Evolutionary conservation across 2,797 vertebrate genomes (phyloP).

Genomic region (Hybognathus amarus): DNA sequence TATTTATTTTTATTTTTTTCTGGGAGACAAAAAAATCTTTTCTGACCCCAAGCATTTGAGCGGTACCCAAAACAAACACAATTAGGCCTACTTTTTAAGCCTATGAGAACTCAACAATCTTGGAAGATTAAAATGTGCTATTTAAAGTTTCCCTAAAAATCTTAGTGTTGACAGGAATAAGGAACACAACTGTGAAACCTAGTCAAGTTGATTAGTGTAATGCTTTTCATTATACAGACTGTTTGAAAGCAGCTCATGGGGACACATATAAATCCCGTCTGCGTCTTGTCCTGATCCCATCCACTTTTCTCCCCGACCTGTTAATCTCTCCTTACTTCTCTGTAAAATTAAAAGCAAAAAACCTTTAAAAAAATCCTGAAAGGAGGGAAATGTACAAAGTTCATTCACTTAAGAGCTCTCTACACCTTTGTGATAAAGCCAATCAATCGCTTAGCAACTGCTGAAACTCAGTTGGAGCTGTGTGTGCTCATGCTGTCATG

Average conservation of each 20-base stretch:
- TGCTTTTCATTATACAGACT: background rate
- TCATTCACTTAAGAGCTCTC: conserved; percentile 5
- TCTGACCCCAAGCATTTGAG: background rate
- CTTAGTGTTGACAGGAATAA: background rate
- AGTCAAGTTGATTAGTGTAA: conserved; percentile 1
- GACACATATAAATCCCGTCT: background rate
- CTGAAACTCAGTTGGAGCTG: background rate
- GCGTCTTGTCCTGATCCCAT: background rate
- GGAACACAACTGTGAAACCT: conserved; percentile 1
- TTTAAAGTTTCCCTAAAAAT: background rate
- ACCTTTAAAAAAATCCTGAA: background rate
- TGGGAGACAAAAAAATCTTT: background rate
- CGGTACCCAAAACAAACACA: no score
- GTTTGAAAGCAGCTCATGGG: conserved; percentile 12
- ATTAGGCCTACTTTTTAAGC: background rate
- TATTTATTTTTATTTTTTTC: background rate
- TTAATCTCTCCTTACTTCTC: conserved; percentile 1
- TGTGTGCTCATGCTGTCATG: background rate
- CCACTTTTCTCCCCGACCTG: background rate
- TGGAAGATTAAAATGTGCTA: background rate
- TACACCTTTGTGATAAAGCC: background rate
- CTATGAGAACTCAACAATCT: no score
- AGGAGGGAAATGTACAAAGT: background rate
- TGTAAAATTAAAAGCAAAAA: background rate
- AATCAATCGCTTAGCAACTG: background rate